Percentiles rank a stretch among this genome's conserved stretches.
These are phyloP conservation scores for Pogona vitticeps DNA, from an alignment of 2,113 vertebrate genomes.

Conservation along the genomic window DNA sequence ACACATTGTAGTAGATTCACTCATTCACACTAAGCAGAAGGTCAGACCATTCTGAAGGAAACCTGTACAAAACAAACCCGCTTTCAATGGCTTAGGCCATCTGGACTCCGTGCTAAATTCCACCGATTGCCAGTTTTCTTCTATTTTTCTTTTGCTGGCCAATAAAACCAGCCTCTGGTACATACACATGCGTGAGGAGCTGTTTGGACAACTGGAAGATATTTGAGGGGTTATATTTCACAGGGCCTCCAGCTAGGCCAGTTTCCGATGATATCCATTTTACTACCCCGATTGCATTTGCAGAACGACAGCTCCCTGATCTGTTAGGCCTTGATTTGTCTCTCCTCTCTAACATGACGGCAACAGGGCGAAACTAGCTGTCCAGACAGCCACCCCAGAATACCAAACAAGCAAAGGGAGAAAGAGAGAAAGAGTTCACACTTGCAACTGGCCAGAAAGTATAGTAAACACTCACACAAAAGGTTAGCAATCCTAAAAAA, in stretches of 20 bases:
- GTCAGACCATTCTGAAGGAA: slow-evolving; percentile 30
- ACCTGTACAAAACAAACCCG: slow-evolving; percentile 46
- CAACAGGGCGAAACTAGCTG: neutral
- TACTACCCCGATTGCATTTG: slow-evolving; percentile 59
- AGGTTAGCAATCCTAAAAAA: neutral
- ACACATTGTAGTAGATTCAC: neutral
- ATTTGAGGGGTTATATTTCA: slow-evolving; percentile 73
- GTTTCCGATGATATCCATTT: slow-evolving; percentile 58
- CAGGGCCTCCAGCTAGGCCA: slow-evolving; percentile 64
- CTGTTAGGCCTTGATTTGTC: neutral
- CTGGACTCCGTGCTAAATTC: neutral
- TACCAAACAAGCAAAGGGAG: slow-evolving; percentile 12
- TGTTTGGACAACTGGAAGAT: slow-evolving; percentile 86
- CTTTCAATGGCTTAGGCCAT: slow-evolving; percentile 20
- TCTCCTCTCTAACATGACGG: neutral
- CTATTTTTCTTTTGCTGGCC: slow-evolving; percentile 51
- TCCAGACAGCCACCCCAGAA: slow-evolving; percentile 25
- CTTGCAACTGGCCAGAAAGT: neutral
- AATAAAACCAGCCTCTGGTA: slow-evolving; percentile 36
- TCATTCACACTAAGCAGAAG: neutral
- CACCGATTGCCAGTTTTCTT: slow-evolving; percentile 8
- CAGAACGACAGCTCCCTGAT: slow-evolving; percentile 43
- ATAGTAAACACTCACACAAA: too few species aligned
- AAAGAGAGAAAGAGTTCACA: neutral
- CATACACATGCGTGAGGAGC: slow-evolving; percentile 33